phyloP scores from a whole-genome alignment of 2,113 vertebrate species.

The Sitta europaea region DNA sequence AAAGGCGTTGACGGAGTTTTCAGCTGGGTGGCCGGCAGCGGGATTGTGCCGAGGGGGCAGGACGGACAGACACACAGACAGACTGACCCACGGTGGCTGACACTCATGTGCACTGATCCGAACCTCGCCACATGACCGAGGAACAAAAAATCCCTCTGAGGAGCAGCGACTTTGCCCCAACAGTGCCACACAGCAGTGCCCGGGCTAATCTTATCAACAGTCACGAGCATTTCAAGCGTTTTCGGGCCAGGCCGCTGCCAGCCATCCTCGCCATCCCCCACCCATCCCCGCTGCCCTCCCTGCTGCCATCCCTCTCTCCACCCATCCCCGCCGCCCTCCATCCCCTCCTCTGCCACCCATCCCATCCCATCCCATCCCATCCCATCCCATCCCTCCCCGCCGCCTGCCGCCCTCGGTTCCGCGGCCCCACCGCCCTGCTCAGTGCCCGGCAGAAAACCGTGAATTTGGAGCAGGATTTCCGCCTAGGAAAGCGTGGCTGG shows the following conservation, averaged over 20 bases:
- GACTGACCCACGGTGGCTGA: background rate
- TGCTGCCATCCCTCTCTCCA: too few species aligned
- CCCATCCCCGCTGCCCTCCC: background rate
- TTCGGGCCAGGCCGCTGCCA: background rate
- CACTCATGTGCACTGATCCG: background rate
- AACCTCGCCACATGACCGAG: background rate
- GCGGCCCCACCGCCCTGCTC: background rate
- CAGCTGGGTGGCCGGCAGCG: too few species aligned
- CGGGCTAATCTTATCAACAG: background rate
- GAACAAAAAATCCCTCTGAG: background rate
- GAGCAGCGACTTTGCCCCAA: background rate
- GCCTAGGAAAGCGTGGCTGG: background rate
- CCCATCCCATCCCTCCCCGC: background rate
- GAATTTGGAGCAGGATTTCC: background rate
- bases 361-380: too few species aligned
- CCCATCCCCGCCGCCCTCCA: too few species aligned
- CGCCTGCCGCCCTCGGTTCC: background rate
- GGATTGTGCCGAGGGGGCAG: rapidly evolving
- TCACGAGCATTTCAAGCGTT: background rate
- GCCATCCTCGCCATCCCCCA: too few species aligned
- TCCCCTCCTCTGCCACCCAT: too few species aligned
- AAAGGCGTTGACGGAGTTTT: background rate
- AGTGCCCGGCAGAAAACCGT: background rate
- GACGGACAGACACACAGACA: background rate
- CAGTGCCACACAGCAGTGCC: rapidly evolving